phyloP scores from a whole-genome alignment of 2,797 vertebrate species.

The Decapterus maruadsi region DNA sequence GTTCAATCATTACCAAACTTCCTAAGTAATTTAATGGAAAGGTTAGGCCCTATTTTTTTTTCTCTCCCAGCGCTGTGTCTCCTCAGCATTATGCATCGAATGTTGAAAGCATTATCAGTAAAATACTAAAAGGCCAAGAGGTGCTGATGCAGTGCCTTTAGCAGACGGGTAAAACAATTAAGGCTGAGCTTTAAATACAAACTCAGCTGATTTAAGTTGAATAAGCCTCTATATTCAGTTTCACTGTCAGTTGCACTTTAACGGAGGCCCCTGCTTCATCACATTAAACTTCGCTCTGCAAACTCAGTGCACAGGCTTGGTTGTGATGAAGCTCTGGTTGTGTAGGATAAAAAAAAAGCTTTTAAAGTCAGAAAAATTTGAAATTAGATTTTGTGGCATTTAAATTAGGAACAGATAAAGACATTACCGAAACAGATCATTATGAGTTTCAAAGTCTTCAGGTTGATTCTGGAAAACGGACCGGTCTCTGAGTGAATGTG shows the following conservation, averaged over 20 bases:
- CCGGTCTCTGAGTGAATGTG: not conserved
- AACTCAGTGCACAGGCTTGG: slow-evolving; percentile 21
- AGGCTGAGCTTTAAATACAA: slow-evolving; percentile 72
- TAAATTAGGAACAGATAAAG: not conserved
- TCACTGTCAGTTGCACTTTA: slow-evolving; percentile 62
- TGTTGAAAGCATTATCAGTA: slow-evolving; percentile 73
- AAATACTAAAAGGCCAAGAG: slow-evolving; percentile 70
- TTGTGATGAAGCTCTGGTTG: not conserved
- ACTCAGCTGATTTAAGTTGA: slow-evolving; percentile 74
- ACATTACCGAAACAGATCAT: not conserved
- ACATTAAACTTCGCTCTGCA: slow-evolving; percentile 39
- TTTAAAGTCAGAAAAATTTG: not conserved
- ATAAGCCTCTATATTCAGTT: slow-evolving; percentile 66
- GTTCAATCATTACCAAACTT: slow-evolving; percentile 80
- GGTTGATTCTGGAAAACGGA: not conserved
- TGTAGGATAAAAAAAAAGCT: slow-evolving; percentile 9
- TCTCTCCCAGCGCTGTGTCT: slow-evolving; percentile 52
- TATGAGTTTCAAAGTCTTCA: not conserved
- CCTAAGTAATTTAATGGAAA: slow-evolving; percentile 80
- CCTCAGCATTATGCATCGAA: slow-evolving; percentile 61
- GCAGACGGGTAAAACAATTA: slow-evolving; percentile 77
- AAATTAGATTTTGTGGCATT: not conserved
- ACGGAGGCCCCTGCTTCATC: slow-evolving; percentile 45
- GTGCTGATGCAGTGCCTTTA: slow-evolving; percentile 76
- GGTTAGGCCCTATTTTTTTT: slow-evolving; percentile 56